Percentiles rank a stretch among this genome's conserved stretches.
phyloP scores from a whole-genome alignment of 2,113 vertebrate species.

The Lanius collurio region DNA sequence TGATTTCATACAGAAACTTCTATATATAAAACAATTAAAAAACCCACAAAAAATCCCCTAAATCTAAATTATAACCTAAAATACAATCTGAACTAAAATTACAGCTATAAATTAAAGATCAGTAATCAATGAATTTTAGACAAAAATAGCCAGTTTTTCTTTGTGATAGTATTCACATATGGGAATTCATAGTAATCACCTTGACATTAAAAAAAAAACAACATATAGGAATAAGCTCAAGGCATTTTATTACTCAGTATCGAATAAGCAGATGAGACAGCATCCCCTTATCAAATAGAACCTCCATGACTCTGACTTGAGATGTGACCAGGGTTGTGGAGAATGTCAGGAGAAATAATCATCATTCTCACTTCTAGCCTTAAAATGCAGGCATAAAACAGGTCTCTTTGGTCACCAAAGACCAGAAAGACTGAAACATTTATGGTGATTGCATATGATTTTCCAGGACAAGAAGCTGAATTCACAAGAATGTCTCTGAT shows the following conservation, averaged over 20 bases:
- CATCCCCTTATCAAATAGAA: neutral
- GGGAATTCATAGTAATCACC: neutral
- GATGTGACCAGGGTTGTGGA: neutral
- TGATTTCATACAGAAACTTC: neutral
- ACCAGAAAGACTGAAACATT: neutral
- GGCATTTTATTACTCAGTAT: neutral
- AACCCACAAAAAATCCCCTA: neutral
- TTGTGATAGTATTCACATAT: neutral
- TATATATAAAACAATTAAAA: neutral
- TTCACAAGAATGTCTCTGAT: neutral
- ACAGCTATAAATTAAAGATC: neutral
- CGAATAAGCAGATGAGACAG: conserved; percentile 16
- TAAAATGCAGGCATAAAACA: neutral
- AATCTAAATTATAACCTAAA: neutral
- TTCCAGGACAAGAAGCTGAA: neutral
- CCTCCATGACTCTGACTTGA: neutral
- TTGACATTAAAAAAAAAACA: neutral
- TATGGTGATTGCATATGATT: neutral
- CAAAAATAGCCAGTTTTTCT: neutral
- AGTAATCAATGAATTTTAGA: neutral
- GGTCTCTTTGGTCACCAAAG: neutral
- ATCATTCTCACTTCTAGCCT: neutral
- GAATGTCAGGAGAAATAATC: neutral
- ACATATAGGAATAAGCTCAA: neutral
- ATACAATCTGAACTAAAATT: neutral